Percentiles rank a stretch among this genome's conserved stretches.
phyloP scores from a whole-genome alignment of 2,888 invertebrate species.

The Tryphoninae sp. region DNA sequence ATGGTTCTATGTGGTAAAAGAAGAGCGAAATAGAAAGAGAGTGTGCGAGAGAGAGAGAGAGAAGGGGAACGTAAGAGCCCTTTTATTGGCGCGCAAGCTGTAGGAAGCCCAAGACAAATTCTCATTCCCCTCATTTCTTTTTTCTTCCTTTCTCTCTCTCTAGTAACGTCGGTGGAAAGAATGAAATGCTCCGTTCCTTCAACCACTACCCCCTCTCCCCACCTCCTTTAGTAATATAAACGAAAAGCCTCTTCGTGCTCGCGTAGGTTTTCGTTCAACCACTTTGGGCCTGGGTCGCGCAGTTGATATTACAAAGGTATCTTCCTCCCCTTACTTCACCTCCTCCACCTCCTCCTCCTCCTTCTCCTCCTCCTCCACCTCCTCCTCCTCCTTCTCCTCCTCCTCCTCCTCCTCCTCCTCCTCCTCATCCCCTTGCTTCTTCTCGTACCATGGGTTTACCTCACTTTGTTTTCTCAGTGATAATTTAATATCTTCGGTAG shows the following conservation, averaged over 20 bases:
- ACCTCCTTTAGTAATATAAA: conserved; percentile 37
- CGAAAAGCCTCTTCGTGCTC: conserved; percentile 41
- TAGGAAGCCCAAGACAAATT: conserved; percentile 40
- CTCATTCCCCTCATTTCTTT: background rate
- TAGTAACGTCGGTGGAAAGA: conserved; percentile 1
- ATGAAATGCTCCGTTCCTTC: conserved; percentile 38
- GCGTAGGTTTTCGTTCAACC: conserved; percentile 24
- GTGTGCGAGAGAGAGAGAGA: background rate
- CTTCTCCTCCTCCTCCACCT: background rate
- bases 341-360: too few relatives aligned
- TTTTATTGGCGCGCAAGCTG: conserved; percentile 20
- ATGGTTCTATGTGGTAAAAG: background rate
- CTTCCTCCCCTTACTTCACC: background rate
- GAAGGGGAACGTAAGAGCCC: conserved; percentile 11
- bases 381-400: too few relatives aligned
- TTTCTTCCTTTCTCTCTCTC: background rate
- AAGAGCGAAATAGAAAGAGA: background rate
- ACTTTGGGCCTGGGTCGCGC: background rate
- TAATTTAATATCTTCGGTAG: conserved; percentile 69
- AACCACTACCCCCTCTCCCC: conserved; percentile 3
- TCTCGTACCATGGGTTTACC: conserved; percentile 1
- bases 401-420: background rate
- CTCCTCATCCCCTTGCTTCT: too few relatives aligned
- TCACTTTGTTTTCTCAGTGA: conserved; percentile 71
- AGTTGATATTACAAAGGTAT: conserved; percentile 44